Evolutionary conservation across 2,797 vertebrate genomes (phyloP).

Genomic region (Crax fasciolata): DNA sequence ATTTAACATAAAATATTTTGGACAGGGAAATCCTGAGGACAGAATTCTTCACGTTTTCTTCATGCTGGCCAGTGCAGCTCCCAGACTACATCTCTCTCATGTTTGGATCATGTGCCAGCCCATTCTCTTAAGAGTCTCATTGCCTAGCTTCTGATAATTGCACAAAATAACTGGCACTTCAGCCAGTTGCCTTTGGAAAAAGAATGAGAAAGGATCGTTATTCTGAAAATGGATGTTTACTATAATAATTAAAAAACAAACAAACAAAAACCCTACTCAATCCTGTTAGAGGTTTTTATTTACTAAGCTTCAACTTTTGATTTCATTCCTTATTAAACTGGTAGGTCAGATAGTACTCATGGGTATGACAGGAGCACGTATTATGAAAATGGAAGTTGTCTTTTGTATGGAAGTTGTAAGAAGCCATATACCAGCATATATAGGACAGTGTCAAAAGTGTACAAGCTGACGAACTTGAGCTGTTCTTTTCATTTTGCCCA

Average conservation of each 20-base stretch:
- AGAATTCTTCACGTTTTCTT: not conserved
- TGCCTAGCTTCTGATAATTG: not conserved
- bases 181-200: not conserved
- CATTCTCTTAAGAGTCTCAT: not conserved
- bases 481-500: not conserved
- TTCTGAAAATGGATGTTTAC: not conserved
- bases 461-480: not conserved
- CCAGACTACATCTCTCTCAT: accelerated
- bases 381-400: not conserved
- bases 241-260: not conserved
- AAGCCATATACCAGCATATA: not conserved
- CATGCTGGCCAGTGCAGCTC: not conserved
- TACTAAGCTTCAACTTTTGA: not conserved
- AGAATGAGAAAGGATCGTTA: not conserved
- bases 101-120: not conserved
- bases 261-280: not conserved
- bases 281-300: not conserved
- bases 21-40: not conserved
- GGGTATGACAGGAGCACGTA: not conserved
- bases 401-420: not conserved
- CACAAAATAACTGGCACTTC: not conserved
- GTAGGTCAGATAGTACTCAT: not conserved
- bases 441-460: not conserved
- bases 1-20: not conserved
- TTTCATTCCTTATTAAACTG: not conserved